Evolutionary conservation across 2,888 invertebrate species (phyloP).

Genomic region (Liposcelis brunnea): DNA sequence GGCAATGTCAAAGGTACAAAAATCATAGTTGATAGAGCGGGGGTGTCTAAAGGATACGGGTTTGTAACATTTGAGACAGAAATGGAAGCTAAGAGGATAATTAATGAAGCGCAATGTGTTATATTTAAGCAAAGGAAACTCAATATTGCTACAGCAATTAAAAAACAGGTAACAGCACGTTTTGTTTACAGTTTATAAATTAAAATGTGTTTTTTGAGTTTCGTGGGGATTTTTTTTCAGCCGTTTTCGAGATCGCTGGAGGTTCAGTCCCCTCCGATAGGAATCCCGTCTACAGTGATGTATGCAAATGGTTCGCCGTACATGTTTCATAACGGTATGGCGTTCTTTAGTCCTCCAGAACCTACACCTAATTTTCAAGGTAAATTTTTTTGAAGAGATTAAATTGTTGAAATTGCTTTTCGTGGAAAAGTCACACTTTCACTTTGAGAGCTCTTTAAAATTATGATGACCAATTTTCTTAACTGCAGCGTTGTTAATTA

Average conservation of each 20-base stretch:
- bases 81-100: slow-evolving; percentile 61
- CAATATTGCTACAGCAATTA: slow-evolving; percentile 73
- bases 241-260: slow-evolving; percentile 14
- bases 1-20: slow-evolving; percentile 84
- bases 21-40: slow-evolving; percentile 87
- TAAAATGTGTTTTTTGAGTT: slow-evolving; percentile 1
- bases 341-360: slow-evolving; percentile 26
- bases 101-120: slow-evolving; percentile 56
- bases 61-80: slow-evolving; percentile 77
- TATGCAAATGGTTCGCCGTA: slow-evolving; percentile 13
- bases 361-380: slow-evolving; percentile 20
- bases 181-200: too few relatives aligned
- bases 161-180: slow-evolving; percentile 44
- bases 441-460: too few relatives aligned
- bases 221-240: slow-evolving; percentile 23
- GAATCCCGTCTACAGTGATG: slow-evolving; percentile 5
- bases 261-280: slow-evolving; percentile 9
- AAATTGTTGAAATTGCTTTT: too few relatives aligned
- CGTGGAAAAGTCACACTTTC: too few relatives aligned
- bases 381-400: too few relatives aligned
- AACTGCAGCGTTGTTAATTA: too few relatives aligned
- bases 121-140: slow-evolving; percentile 62
- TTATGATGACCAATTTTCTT: too few relatives aligned
- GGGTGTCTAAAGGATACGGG: slow-evolving; percentile 86
- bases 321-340: slow-evolving; percentile 28